Evolutionary conservation across 2,797 vertebrate genomes (phyloP).

Genomic region (Emys orbicularis): DNA sequence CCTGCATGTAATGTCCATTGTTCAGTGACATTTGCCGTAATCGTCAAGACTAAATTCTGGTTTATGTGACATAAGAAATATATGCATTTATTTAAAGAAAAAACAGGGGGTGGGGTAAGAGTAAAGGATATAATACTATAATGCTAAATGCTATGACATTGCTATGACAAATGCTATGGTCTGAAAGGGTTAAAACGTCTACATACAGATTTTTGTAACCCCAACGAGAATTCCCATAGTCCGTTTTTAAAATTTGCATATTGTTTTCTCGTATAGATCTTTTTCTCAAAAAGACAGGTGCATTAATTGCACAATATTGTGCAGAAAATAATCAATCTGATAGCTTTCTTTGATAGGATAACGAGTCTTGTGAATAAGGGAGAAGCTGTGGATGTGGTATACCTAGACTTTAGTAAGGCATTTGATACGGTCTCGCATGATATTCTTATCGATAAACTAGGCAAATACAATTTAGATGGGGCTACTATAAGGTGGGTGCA

Average conservation of each 20-base stretch:
- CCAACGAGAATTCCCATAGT: not conserved
- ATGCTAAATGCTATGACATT: not conserved
- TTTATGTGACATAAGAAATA: slow-evolving; percentile 47
- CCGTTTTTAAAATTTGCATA: not conserved
- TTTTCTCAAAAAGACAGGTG: not conserved
- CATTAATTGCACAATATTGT: not conserved
- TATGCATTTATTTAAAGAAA: slow-evolving; percentile 36
- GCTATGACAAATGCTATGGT: not conserved
- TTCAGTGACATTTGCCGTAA: slow-evolving; percentile 80
- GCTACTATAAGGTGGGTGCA: too few relatives aligned
- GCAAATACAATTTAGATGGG: too few relatives aligned
- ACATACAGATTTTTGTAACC: not conserved
- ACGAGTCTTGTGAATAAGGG: too few relatives aligned
- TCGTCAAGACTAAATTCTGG: slow-evolving; percentile 62
- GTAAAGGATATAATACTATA: not conserved
- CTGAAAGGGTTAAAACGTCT: slow-evolving; percentile 11
- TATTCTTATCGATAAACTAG: too few relatives aligned
- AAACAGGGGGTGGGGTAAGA: not conserved
- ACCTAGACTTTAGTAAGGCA: too few relatives aligned
- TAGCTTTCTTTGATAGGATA: too few relatives aligned
- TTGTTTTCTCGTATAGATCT: not conserved
- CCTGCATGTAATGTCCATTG: slow-evolving; percentile 67
- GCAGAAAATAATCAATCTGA: not conserved
- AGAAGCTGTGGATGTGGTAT: too few relatives aligned
- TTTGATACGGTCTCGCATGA: too few relatives aligned